Evolutionary conservation across 2,113 vertebrate species (phyloP).

Genomic region (Stictonetta naevosa): DNA sequence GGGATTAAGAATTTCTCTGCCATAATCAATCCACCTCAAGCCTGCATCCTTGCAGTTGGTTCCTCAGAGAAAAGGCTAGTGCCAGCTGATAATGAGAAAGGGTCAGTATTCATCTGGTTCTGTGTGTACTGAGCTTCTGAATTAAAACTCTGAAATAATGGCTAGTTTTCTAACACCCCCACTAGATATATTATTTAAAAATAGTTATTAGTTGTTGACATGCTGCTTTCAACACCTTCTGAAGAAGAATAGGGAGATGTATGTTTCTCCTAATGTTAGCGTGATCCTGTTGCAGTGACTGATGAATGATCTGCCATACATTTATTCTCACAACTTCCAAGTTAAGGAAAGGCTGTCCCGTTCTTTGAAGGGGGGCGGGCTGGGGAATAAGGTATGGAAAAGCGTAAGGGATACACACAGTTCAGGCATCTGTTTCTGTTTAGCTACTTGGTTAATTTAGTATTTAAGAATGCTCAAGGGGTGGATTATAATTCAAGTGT

Average conservation of each 20-base stretch:
- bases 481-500: background rate
- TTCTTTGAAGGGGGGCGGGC: background rate
- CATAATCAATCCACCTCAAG: conserved; percentile 97
- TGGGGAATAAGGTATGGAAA: background rate
- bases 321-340: background rate
- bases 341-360: background rate
- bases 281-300: background rate
- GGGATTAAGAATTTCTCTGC: conserved; percentile 99
- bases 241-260: background rate
- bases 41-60: conserved; percentile 95
- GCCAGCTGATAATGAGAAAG: conserved; percentile 94
- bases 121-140: background rate
- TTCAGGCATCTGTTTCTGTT: background rate
- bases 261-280: background rate
- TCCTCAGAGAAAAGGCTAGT: conserved; percentile 90
- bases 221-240: background rate
- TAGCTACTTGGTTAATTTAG: background rate
- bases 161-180: background rate
- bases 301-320: background rate
- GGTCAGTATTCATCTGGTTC: conserved; percentile 75
- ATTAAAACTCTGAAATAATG: background rate
- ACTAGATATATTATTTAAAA: background rate
- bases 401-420: background rate
- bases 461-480: background rate
- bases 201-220: background rate